Evolutionary conservation across 2,113 vertebrate species (phyloP), one percentile per base, ranked within the genome.

Genomic region (pig (Sus scrofa)): DNA sequence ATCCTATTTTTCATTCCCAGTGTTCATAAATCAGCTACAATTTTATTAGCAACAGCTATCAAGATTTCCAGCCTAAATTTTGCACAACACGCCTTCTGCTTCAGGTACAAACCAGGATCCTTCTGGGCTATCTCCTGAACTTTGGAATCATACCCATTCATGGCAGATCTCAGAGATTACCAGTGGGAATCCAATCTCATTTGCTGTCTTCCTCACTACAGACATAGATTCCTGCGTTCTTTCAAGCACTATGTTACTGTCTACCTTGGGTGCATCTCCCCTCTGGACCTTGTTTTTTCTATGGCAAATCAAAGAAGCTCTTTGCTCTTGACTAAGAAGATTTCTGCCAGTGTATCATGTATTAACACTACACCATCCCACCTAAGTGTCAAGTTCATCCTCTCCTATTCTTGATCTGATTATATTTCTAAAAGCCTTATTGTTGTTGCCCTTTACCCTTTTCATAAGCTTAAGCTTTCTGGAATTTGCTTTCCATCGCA

Each of bases 401-500:
- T 85, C 39, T 52, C 52, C 18, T 96, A 15, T 77, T 79, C 52
- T 79, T 62, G 68, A 24, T 83, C 60, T 84, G 39, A 30, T 26
- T n/a, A 37, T 70, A 44, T 44, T 79, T 89, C 88, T 68, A 30
- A 91, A 96, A 95, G 19, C 16, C 39, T 50, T 90, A 3, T 9
- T 82, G n/a, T n/a, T 63, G 26, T 77, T 54, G 18, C 37, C 34
- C 19, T 71, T 62, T 44, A 89, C n/a, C 5, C 7, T 34, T 4
- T 71, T 84, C 24, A 78, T 30, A 88, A 22, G 9, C 37, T 56
- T 50, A 74, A 81, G 44, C 0, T 22, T 32, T 77, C 67, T 93
- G 19, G 60, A 68, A 87, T 88, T 60, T 50, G 24, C 19, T 94
- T 91, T 81, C 15, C 10, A 32, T 3, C 62, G 19, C 26, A 39